Evolutionary conservation across 2,113 vertebrate genomes (phyloP).

Genomic region (Phylloscopus whistleri): DNA sequence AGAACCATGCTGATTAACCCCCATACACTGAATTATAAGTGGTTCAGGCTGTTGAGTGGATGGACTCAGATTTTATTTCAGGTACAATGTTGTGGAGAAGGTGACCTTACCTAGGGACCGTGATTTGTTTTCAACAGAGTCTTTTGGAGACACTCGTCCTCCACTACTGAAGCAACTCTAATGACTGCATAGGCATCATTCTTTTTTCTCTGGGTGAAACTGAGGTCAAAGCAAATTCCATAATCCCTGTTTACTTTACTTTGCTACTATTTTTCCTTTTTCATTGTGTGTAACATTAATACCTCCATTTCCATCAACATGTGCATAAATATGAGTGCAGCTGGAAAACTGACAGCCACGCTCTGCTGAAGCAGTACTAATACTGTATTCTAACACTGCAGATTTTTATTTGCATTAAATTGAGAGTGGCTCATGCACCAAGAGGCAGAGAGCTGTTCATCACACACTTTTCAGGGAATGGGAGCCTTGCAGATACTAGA

Average conservation of each 20-base stretch:
- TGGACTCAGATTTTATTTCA: background rate
- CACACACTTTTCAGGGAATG: background rate
- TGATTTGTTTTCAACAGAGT: background rate
- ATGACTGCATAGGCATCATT: background rate
- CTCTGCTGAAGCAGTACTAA: constrained; percentile 34
- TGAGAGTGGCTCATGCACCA: background rate
- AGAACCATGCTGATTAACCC: background rate
- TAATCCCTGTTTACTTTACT: constrained; percentile 12
- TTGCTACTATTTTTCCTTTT: constrained; percentile 4
- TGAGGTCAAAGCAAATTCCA: constrained; percentile 1
- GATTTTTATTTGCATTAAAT: background rate
- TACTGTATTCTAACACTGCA: background rate
- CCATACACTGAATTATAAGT: background rate
- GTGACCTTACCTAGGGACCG: background rate
- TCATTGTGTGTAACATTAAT: background rate
- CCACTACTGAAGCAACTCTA: background rate
- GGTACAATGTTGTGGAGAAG: background rate
- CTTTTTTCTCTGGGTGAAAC: background rate
- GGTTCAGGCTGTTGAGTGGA: background rate
- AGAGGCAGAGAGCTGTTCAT: background rate
- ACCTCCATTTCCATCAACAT: background rate
- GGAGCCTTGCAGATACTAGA: background rate
- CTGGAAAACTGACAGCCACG: background rate
- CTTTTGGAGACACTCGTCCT: background rate
- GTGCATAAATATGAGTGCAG: background rate